These are phyloP conservation scores for Bombus picipes DNA, from an alignment of 1,140 invertebrate genomes.

Conservation along the genomic window DNA sequence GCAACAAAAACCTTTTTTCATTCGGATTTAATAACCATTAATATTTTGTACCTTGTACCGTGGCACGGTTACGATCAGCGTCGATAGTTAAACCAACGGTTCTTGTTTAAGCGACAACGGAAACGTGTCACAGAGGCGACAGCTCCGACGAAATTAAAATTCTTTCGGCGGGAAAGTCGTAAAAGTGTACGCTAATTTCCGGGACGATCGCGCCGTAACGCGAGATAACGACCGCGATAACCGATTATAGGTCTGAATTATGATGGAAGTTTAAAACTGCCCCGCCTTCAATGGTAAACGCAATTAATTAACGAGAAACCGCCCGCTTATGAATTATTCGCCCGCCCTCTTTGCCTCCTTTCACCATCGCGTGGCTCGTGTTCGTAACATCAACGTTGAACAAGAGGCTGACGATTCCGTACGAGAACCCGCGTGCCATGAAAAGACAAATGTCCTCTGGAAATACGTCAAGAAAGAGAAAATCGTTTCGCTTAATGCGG, in stretches of 20 bases:
- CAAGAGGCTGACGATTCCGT: constrained; percentile 8
- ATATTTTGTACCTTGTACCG: background rate
- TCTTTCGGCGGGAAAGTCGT: constrained; percentile 43
- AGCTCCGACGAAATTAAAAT: constrained; percentile 50
- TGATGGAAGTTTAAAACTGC: constrained; percentile 67
- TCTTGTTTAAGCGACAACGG: background rate
- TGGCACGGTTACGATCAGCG: background rate
- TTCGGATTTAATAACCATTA: background rate
- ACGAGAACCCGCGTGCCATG: background rate
- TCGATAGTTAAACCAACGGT: background rate
- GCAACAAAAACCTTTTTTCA: background rate
- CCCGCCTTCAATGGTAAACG: constrained; percentile 61
- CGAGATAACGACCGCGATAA: constrained; percentile 66
- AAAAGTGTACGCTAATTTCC: constrained; percentile 57
- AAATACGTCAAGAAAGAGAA: constrained; percentile 56
- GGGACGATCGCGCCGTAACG: constrained; percentile 42
- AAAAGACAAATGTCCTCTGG: constrained; percentile 64
- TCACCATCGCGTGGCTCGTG: background rate
- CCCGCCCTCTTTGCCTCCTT: background rate
- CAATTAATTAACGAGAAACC: constrained; percentile 64
- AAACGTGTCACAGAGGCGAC: background rate
- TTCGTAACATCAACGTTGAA: background rate
- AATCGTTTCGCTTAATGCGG: constrained; percentile 39
- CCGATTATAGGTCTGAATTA: constrained; percentile 67
- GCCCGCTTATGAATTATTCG: constrained; percentile 66